Evolutionary conservation across 2,797 vertebrate species (phyloP), one percentile per base, ranked within the genome.

Genomic region (Acanthopagrus latus): DNA sequence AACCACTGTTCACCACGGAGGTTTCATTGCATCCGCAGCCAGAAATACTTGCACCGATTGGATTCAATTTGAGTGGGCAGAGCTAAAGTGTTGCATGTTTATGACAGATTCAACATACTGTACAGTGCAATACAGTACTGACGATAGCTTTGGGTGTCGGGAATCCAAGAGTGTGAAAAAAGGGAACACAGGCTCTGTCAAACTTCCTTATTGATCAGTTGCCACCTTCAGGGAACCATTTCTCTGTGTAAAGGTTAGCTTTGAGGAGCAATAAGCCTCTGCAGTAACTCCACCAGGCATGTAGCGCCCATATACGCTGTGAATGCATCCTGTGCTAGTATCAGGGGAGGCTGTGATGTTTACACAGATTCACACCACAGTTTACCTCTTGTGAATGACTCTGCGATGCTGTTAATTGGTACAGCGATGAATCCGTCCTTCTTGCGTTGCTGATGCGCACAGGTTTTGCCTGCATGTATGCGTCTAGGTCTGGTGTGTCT

Each of bases 381-480:
- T 63, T 68, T 60, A n/a, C 14, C 52, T 60, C 65, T 25, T 43
- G 75, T 50, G 25, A 83, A 69, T 8, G 10, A 65, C 71, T 80
- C 56, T 63, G 72, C 18, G 41, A 71, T 11, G 74, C 79, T 69
- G 65, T 65, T 84, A 87, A 87, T 89, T 87, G 79, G 71, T 29
- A 1, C 33, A 25, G 43, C 4, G 13, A 52, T 52, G 51, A 75
- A 46, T 18, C 7, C 0, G 13, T 52, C 25, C 33, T 38, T 25
- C 7, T 5, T 57, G 27, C n/a, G 38, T 7, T 38, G 5, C 38
- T 18, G 17, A 0, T 64, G 72, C 44, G 33, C 51, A 6, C 29
- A 41, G 6, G 23, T 10, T 52, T 18, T 43, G 20, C 48, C 33
- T 29, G 17, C 47, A 11, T 54, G 54, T 72, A 5, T 9, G 10